Percentiles rank a stretch among this genome's conserved stretches.
phyloP scores from a whole-genome alignment of 2,113 vertebrate genomes.

The Clarias batrachus region DNA sequence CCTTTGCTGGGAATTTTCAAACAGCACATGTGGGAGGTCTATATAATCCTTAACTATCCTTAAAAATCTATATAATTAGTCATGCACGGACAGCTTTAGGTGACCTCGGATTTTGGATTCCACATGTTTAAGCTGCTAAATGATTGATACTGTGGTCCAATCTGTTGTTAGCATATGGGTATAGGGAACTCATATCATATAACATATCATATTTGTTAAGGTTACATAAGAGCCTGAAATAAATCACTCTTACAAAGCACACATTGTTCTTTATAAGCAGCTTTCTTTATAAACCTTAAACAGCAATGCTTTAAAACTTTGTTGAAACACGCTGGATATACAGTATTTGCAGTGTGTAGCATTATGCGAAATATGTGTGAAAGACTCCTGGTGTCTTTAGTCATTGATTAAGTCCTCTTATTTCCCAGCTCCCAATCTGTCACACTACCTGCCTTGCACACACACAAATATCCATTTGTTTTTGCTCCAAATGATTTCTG shows the following conservation, averaged over 20 bases:
- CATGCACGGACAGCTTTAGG: constrained; percentile 12
- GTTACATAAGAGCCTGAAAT: neutral
- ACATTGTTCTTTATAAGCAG: neutral
- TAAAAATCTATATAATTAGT: constrained; percentile 31
- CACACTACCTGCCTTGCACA: neutral
- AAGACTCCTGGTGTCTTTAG: neutral
- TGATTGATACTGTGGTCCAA: neutral
- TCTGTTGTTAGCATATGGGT: neutral
- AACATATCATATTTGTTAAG: neutral
- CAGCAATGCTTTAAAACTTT: neutral
- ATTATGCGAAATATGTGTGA: neutral
- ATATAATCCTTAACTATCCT: constrained; percentile 36
- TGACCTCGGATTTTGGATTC: constrained; percentile 3
- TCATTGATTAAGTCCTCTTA: neutral
- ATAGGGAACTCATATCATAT: no score
- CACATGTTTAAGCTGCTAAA: neutral
- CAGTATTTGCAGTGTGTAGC: neutral
- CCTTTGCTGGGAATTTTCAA: constrained; percentile 41
- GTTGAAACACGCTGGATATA: neutral
- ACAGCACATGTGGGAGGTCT: constrained; percentile 42
- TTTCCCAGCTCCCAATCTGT: neutral
- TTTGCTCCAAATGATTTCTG: constrained; percentile 1
- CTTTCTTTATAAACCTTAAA: neutral
- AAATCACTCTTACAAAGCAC: neutral
- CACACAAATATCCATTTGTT: neutral